Evolutionary conservation across 2,888 invertebrate species (phyloP).

Genomic region (Xestia c-nigrum): DNA sequence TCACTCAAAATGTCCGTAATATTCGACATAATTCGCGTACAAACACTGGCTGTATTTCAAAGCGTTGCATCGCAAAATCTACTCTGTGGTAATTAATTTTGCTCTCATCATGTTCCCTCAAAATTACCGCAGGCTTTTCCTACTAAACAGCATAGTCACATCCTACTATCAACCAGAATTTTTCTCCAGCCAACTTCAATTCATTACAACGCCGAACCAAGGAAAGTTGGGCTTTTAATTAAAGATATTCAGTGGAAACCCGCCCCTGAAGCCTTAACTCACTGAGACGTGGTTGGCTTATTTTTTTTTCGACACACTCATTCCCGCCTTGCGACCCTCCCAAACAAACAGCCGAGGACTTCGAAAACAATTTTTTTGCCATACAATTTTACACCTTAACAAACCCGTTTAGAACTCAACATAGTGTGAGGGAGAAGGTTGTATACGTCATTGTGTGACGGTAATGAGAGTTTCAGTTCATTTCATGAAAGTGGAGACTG

Average conservation of each 20-base stretch:
- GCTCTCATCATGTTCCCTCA: constrained; percentile 66
- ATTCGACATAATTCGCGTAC: constrained; percentile 52
- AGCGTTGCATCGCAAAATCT: constrained; percentile 67
- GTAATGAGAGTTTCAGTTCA: constrained; percentile 83
- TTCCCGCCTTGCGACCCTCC: constrained; percentile 90
- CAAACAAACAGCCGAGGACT: constrained; percentile 89
- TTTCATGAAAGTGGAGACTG: constrained; percentile 88
- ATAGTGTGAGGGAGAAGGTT: constrained; percentile 44
- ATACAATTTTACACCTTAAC: constrained; percentile 54
- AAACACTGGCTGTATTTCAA: constrained; percentile 64
- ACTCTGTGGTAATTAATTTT: constrained; percentile 75
- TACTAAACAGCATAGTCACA: constrained; percentile 66
- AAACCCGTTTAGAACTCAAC: constrained; percentile 5
- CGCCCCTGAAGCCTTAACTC: constrained; percentile 89
- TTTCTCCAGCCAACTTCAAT: constrained; percentile 81
- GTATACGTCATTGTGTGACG: constrained; percentile 73
- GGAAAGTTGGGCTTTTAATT: constrained; percentile 88
- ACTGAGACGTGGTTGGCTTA: constrained; percentile 90
- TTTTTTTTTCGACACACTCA: constrained; percentile 90
- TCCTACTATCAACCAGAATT: constrained; percentile 69
- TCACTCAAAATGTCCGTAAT: constrained; percentile 34
- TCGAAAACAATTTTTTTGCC: constrained; percentile 83
- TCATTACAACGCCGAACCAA: constrained; percentile 81
- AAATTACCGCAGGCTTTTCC: constrained; percentile 69
- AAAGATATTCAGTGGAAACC: constrained; percentile 88